phyloP scores from a whole-genome alignment of 2,888 invertebrate species.

The Apamea epomidion region DNA sequence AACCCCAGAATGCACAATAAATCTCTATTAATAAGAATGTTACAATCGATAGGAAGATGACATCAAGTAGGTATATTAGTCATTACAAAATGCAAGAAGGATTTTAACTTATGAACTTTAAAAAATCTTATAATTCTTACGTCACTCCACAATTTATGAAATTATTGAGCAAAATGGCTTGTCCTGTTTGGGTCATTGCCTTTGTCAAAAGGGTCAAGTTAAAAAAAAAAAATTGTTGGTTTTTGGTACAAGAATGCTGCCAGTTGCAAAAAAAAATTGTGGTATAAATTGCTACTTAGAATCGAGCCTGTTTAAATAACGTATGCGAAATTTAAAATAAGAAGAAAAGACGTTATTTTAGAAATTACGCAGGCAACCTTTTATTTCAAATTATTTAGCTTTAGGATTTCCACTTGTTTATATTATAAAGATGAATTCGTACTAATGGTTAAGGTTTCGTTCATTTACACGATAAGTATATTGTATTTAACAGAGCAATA shows the following conservation, averaged over 20 bases:
- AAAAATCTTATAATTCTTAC: constrained; percentile 33
- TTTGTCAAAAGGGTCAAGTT: constrained; percentile 12
- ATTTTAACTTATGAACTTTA: constrained; percentile 38
- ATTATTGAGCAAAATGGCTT: constrained; percentile 24
- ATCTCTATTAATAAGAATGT: constrained; percentile 19
- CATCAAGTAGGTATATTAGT: constrained; percentile 48
- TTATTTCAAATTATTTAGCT: background rate
- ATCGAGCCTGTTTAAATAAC: background rate
- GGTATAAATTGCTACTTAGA: constrained; percentile 1
- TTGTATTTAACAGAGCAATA: too few species aligned
- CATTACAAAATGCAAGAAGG: constrained; percentile 47
- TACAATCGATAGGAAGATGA: constrained; percentile 39
- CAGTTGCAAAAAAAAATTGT: constrained; percentile 9
- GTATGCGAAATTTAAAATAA: background rate
- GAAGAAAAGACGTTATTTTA: background rate
- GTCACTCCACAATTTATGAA: constrained; percentile 42
- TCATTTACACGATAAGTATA: too few species aligned
- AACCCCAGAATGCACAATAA: background rate
- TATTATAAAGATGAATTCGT: background rate
- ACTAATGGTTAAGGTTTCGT: too few species aligned
- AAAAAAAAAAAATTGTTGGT: background rate
- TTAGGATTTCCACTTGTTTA: background rate
- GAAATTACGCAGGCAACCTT: background rate
- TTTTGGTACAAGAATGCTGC: constrained; percentile 18
- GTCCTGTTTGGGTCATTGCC: constrained; percentile 35